A percentile compares a stretch with the other conserved stretches of the same genome.
phyloP scores from a whole-genome alignment of 1,140 invertebrate genomes.

The Saccostrea cuccullata region DNA sequence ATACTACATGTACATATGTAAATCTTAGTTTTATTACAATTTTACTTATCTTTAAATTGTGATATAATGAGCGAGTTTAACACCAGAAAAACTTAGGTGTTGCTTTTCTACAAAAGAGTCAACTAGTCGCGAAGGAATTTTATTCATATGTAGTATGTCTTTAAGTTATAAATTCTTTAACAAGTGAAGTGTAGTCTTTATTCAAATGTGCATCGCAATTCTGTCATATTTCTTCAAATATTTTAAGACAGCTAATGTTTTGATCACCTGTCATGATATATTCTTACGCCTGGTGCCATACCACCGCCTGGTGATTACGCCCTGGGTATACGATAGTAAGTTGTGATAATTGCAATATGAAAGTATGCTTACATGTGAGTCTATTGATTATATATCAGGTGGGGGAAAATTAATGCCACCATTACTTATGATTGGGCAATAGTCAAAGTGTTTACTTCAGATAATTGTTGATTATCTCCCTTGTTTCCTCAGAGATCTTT shows the following conservation, averaged over 20 bases:
- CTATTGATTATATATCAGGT: constrained; percentile 32
- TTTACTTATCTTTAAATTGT: too few species aligned
- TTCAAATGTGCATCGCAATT: background rate
- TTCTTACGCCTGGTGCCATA: background rate
- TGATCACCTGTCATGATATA: constrained; percentile 10
- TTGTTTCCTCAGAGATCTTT: background rate
- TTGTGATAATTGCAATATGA: constrained; percentile 32
- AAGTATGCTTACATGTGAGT: constrained; percentile 4
- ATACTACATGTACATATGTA: too few species aligned
- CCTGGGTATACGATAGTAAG: background rate
- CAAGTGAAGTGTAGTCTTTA: background rate
- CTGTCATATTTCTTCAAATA: background rate
- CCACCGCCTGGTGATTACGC: background rate
- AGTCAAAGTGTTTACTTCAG: constrained; percentile 3
- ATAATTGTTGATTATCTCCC: background rate
- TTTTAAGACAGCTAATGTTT: background rate
- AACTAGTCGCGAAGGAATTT: background rate
- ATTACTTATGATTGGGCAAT: constrained; percentile 29
- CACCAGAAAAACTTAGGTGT: too few species aligned
- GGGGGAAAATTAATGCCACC: constrained; percentile 28
- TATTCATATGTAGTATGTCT: background rate
- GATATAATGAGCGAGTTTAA: too few species aligned
- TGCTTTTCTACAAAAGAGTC: background rate
- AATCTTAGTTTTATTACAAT: too few species aligned
- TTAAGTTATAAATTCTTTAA: background rate